Percentiles rank a stretch among this genome's conserved stretches.
Evolutionary conservation across 2,888 invertebrate species (phyloP).

Genomic region (Corythucha ciliata): DNA sequence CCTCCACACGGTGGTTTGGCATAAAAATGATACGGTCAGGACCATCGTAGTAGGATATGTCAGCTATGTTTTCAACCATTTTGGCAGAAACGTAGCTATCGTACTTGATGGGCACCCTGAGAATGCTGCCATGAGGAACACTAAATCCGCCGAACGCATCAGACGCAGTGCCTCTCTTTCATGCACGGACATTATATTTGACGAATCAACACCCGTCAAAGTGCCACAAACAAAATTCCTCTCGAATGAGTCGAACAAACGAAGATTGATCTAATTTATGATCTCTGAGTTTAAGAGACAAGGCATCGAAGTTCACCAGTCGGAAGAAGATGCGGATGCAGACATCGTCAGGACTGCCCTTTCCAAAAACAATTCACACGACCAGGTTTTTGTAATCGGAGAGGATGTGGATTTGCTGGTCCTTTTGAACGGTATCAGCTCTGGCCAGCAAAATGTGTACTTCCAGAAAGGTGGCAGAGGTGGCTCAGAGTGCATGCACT

Average conservation of each 20-base stretch:
- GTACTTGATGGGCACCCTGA: background rate
- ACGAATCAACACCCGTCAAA: background rate
- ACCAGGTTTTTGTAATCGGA: background rate
- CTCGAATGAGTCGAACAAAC: slow-evolving; percentile 1
- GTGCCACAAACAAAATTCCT: slow-evolving; percentile 3
- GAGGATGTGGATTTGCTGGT: slow-evolving; percentile 6
- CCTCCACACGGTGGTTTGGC: slow-evolving; percentile 2
- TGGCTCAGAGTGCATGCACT: background rate
- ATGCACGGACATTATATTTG: no score
- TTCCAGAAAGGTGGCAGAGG: slow-evolving; percentile 4
- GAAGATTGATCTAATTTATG: slow-evolving; percentile 2
- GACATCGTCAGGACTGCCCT: slow-evolving; percentile 1
- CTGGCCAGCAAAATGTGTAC: background rate
- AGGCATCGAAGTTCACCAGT: background rate
- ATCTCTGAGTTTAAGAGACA: slow-evolving; percentile 1
- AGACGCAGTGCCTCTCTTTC: no score
- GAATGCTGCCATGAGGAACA: slow-evolving; percentile 4
- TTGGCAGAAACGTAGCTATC: background rate
- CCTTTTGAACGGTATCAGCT: slow-evolving; percentile 4
- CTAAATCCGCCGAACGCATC: no score
- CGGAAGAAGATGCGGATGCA: background rate
- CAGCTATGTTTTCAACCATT: slow-evolving; percentile 2
- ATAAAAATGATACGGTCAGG: background rate
- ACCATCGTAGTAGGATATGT: background rate
- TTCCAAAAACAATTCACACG: background rate